These are phyloP conservation scores for Phrynocephalus vlangalii DNA, from an alignment of 2,797 vertebrate genomes.

Conservation along the genomic window DNA sequence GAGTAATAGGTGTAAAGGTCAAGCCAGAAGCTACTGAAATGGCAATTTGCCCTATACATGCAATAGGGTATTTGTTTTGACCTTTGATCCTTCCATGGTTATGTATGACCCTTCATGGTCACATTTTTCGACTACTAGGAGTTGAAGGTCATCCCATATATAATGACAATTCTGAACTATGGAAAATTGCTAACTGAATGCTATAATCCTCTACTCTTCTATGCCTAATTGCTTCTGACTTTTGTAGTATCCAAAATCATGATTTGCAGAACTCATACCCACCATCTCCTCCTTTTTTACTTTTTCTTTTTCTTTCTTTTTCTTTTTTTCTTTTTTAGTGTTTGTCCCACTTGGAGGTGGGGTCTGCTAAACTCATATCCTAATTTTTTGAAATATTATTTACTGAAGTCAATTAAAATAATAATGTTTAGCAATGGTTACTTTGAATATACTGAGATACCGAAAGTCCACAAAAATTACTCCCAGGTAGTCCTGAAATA, in stretches of 20 bases:
- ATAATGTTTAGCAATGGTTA: background rate
- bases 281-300: background rate
- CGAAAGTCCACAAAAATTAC: background rate
- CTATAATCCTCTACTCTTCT: slow-evolving; percentile 53
- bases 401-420: background rate
- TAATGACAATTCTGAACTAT: slow-evolving; percentile 61
- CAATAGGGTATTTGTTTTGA: slow-evolving; percentile 69
- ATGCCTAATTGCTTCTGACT: slow-evolving; percentile 39
- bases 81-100: slow-evolving; percentile 60
- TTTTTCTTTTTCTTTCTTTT: no score
- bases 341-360: no score
- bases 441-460: background rate
- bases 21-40: slow-evolving; percentile 60
- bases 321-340: no score
- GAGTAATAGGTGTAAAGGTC: slow-evolving; percentile 56
- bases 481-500: background rate
- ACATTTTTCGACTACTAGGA: slow-evolving; percentile 61
- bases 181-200: slow-evolving; percentile 63
- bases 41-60: slow-evolving; percentile 59
- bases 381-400: background rate
- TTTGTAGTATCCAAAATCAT: slow-evolving; percentile 25
- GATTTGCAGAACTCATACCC: slow-evolving; percentile 24
- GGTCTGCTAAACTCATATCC: background rate
- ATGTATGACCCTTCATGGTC: slow-evolving; percentile 64
- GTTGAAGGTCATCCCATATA: slow-evolving; percentile 54